These are phyloP conservation scores for Clavelina lepadiformis DNA, from an alignment of 23 tunicate species.

Conservation along the genomic window DNA sequence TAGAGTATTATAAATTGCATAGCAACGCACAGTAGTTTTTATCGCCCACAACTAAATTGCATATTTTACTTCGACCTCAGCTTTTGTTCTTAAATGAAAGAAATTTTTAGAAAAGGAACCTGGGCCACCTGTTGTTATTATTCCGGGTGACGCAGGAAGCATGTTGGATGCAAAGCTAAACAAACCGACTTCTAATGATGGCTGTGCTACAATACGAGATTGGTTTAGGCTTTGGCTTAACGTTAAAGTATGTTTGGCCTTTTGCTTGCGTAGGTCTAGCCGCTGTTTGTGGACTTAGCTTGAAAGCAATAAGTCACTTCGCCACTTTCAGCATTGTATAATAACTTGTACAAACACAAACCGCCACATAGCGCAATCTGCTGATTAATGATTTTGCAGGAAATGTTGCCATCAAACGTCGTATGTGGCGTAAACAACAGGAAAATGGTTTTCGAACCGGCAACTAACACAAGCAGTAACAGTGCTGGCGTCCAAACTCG, in stretches of 20 bases:
- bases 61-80: no score
- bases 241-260: conserved; percentile 29
- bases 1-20: no score
- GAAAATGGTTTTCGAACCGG: conserved; percentile 23
- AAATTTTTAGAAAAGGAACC: no score
- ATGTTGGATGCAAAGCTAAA: conserved; percentile 29
- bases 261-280: no score
- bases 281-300: no score
- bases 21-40: no score
- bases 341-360: no score
- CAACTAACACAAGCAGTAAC: conserved; percentile 45
- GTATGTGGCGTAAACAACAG: conserved; percentile 24
- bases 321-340: no score
- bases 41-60: no score
- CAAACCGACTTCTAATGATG: background rate
- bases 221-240: conserved; percentile 67
- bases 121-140: conserved; percentile 49
- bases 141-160: conserved; percentile 66
- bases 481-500: conserved; percentile 41
- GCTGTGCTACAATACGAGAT: conserved; percentile 18
- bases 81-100: no score
- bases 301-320: no score
- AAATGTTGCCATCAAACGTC: conserved; percentile 22
- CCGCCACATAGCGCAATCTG: background rate
- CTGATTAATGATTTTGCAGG: conserved; percentile 9